A percentile compares a stretch with the other conserved stretches of the same genome.
Evolutionary conservation across 2,888 invertebrate genomes (phyloP).

Genomic region (Physocephala rufipes): DNA sequence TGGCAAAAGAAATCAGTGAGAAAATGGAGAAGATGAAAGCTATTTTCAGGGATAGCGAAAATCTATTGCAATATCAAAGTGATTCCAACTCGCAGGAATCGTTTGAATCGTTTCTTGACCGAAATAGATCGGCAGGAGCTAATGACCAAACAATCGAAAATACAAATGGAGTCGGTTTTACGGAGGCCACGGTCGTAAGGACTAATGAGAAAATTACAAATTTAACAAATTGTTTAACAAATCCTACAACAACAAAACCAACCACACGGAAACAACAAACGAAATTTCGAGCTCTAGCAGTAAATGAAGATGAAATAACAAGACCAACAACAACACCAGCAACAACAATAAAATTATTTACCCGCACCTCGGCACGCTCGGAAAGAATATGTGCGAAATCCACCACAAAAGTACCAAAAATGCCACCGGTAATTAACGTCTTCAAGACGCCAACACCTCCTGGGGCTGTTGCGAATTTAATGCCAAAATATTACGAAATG

Average conservation of each 20-base stretch:
- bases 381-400: no score
- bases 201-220: constrained; percentile 18
- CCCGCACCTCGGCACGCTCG: constrained; percentile 10
- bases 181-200: background rate
- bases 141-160: constrained; percentile 15
- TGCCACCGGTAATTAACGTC: no score
- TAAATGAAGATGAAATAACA: constrained; percentile 41
- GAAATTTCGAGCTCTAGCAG: no score
- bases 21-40: constrained; percentile 60
- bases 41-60: constrained; percentile 55
- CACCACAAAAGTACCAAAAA: no score
- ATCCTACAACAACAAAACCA: constrained; percentile 33
- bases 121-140: background rate
- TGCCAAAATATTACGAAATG: no score
- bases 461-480: background rate
- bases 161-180: background rate
- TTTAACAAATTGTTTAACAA: constrained; percentile 14
- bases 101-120: constrained; percentile 13
- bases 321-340: constrained; percentile 41
- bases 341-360: background rate
- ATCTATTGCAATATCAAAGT: constrained; percentile 36
- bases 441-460: background rate
- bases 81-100: constrained; percentile 44
- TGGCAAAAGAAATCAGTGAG: constrained; percentile 58
- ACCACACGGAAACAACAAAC: constrained; percentile 21